These are phyloP conservation scores for Corythaixoides concolor DNA, from an alignment of 2,113 vertebrate species.

Conservation along the genomic window DNA sequence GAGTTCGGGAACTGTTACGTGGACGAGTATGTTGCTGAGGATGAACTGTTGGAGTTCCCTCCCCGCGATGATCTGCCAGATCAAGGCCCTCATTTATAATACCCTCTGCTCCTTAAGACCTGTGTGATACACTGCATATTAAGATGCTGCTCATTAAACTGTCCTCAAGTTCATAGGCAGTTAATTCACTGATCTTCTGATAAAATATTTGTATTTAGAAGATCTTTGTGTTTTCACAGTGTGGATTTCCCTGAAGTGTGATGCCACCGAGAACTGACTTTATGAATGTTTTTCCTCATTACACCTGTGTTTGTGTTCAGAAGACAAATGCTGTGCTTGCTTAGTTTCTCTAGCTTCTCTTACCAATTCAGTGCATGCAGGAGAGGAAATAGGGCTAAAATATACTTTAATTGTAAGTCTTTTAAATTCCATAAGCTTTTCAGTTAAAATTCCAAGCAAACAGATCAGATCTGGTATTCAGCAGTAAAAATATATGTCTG, in stretches of 20 bases:
- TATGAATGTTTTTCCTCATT: background rate
- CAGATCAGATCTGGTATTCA: background rate
- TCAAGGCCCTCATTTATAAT: background rate
- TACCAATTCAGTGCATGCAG: background rate
- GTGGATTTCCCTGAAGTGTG: background rate
- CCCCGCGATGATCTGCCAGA: background rate
- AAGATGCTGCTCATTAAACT: background rate
- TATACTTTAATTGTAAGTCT: background rate
- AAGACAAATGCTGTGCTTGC: background rate
- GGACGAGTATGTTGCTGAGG: background rate
- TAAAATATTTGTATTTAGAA: background rate
- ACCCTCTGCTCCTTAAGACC: background rate
- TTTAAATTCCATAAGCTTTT: background rate
- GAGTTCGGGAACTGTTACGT: background rate
- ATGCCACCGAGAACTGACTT: background rate
- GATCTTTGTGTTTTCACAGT: background rate
- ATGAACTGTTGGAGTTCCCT: background rate
- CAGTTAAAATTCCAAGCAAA: background rate
- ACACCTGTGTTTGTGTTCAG: background rate
- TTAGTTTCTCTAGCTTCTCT: background rate
- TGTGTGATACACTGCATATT: rapidly evolving
- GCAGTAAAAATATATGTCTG: background rate
- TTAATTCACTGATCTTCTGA: background rate
- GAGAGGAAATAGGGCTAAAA: background rate
- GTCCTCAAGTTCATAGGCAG: background rate